Base-by-base conservation (phyloP, 2,888 invertebrate genomes). In the Lamellibrachia satsuma region DNA sequence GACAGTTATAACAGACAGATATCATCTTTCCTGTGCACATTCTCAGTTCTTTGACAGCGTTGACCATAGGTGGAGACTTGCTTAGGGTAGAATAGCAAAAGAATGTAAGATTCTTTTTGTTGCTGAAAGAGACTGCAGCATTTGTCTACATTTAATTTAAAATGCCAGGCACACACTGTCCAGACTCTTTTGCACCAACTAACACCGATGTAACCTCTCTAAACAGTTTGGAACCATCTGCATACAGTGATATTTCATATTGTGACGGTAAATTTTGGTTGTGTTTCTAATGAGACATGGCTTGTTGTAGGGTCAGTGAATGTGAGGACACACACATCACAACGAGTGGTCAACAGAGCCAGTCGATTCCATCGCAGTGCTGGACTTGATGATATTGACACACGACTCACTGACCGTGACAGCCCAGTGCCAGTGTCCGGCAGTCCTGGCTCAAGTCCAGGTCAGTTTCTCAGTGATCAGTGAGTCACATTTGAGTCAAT, bases 341-440 rank as follows among this genome's bases (percentile, higher is more conserved):
- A 98, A 93, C 98, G 98, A 96, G 96, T 96, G 39, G 96, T 96
- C 39, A 96, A 94, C 97, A 97, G 98, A 94, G 97, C 99, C 96
- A 99, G 99, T 94, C 97, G 98, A 95, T 99, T 99, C 97, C 99
- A 99, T 96, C 98, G 99, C 95, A 99, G 99, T 94, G 99, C 99
- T 93, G 99, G 99, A 22, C 97, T 99, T 91, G 97, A 97, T 95
- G 97, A 97, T 92, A 95, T 96, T 90, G 95, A 95, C 52, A 95
- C 95, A 90, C 39, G 27, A n/a, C 55, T 91, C 52, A 91, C 52
- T 52, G 93, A 57, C 93, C 91, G 55, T 9, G 92, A 90, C n/a
- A 98, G 98, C 95, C 98, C 98, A 11, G 97, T 97, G 0, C 94
- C 95, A 91, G 9, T 96, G 8, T 96, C 97, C 52, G 95, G 95